Evolutionary conservation across 2,113 vertebrate species (phyloP), one percentile per base, ranked within the genome.

Genomic region (Hylia prasina): DNA sequence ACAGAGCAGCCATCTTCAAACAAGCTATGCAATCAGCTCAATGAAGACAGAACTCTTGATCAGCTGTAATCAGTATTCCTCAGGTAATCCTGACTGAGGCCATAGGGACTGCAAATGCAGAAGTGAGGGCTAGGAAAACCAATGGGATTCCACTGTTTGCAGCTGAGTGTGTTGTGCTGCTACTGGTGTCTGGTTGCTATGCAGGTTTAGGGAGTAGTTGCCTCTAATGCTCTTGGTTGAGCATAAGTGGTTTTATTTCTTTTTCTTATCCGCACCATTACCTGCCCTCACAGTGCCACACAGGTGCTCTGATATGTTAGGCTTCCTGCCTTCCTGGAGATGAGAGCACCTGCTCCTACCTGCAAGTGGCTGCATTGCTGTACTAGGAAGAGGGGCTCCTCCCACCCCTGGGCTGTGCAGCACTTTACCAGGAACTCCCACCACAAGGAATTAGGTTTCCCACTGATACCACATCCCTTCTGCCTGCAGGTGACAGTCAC

Each of bases 371-470:
- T 51, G 10, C 13, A 13, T 2, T 2, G 13, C 11, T 40, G 37
- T 28, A 31, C 47, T 33, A 37, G 4, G 58, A 50, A 76, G 19
- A 48, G 53, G 42, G 27, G 14, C 3, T 77, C 15, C 24, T 39
- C 2, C 1, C 3, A 3, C 4, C 11, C 18, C 57, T 0, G 4
- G 42, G 27, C 42, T 16, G 28, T 4, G 1, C 18, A 2, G 19
- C 10, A 15, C 25, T 17, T 78, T 42, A 42, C 0, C 3, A 24
- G 50, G 17, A 75, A 10, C n/a, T 81, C 58, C 73, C 20, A 50
- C 24, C 4, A 8, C 39, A 7, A 6, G 39, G 19, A 90, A 84
- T 54, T 21, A 39, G 39, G 31, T 37, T 80, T 83, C 47, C 39
- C 40, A 56, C 11, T 7, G 2, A 56, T 48, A 66, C 28, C 61